phyloP scores from a whole-genome alignment of 2,113 vertebrate species.

The Pycnonotus jocosus region DNA sequence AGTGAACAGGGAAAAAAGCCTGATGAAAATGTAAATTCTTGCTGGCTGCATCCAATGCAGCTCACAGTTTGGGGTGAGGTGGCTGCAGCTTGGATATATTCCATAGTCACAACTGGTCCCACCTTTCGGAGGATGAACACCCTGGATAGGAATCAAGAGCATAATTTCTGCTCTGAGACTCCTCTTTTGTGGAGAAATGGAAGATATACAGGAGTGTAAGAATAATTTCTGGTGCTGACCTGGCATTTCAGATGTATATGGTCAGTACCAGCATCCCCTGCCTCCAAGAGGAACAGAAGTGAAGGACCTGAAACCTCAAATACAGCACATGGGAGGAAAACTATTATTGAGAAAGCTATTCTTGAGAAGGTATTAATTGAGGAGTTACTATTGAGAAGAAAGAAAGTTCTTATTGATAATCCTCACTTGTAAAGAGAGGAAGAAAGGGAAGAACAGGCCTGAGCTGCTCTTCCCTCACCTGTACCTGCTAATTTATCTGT shows the following conservation, averaged over 20 bases:
- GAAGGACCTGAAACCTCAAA: not conserved
- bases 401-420: not conserved
- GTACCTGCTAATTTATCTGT: not conserved
- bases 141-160: not conserved
- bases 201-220: not conserved
- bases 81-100: not conserved
- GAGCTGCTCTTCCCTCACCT: not conserved
- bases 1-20: accelerated
- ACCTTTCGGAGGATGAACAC: not conserved
- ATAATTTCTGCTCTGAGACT: not conserved
- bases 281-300: accelerated
- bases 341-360: not conserved
- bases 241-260: not conserved
- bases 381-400: not conserved
- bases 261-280: not conserved
- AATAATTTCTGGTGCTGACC: not conserved
- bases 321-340: not conserved
- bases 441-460: not conserved
- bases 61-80: not conserved
- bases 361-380: not conserved
- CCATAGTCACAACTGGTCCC: not conserved
- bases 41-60: not conserved
- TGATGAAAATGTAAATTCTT: not conserved
- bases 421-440: accelerated
- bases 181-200: not conserved